Evolutionary conservation across 2,797 vertebrate genomes (phyloP).

Genomic region (Streptopelia turtur): DNA sequence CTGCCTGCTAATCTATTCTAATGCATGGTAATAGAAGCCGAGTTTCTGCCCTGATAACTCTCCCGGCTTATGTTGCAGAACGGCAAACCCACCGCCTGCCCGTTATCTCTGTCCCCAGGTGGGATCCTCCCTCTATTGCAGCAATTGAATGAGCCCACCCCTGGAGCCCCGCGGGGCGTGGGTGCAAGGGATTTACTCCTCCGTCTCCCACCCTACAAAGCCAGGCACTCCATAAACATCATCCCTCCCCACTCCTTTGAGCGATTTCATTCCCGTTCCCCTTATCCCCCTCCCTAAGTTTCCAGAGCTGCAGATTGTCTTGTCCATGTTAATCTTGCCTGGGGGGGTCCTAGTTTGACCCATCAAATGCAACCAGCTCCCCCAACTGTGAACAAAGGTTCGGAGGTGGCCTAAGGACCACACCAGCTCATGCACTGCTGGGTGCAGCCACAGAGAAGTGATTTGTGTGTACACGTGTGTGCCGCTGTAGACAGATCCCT

Average conservation of each 20-base stretch:
- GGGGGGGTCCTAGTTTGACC: not conserved
- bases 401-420: not conserved
- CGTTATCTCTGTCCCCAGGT: conserved; percentile 74
- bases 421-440: accelerated
- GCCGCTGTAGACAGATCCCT: not conserved
- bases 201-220: not conserved
- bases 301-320: not conserved
- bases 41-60: conserved; percentile 71
- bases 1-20: conserved; percentile 75
- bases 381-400: not conserved
- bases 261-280: not conserved
- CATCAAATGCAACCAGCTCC: not conserved
- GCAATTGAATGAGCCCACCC: conserved; percentile 25
- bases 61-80: conserved; percentile 23
- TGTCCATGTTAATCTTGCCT: not conserved
- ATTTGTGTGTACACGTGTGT: not conserved
- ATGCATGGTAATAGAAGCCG: conserved; percentile 74
- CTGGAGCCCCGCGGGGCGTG: not conserved
- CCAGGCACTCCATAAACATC: not conserved
- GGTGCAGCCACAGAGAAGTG: not conserved
- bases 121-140: conserved; percentile 20
- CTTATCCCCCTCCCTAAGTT: not conserved
- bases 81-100: not conserved
- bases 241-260: not conserved
- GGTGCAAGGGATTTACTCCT: conserved; percentile 40